Evolutionary conservation across 2,113 vertebrate genomes (phyloP), one percentile per base, ranked within the genome.

Genomic region (Stigmatopora nigra): DNA sequence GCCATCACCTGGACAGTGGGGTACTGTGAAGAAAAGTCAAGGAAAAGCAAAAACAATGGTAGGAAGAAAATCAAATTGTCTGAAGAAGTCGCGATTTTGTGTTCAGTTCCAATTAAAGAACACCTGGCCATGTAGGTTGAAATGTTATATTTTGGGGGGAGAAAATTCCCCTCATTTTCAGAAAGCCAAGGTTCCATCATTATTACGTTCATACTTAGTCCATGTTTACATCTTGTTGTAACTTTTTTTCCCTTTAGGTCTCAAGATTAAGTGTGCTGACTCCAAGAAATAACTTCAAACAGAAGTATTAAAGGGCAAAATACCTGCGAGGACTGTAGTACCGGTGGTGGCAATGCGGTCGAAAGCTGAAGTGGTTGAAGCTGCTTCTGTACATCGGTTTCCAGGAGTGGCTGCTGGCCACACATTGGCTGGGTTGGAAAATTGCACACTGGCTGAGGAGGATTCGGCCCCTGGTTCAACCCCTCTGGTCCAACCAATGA

Each of bases 311-410:
- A 41, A 41, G 4, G 31, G 20, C 11, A n/a, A 25, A 46, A 73
- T 93, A 97, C 95, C 93, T 94, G 92, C 0, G 91, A 52, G 51
- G 86, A 61, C 38, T 89, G 92, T 63, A 79, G 9, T 19, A 36
- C 47, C 45, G 79, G 52, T 46, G 91, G 82, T 7, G 82, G 79
- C 38, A 41, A 8, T 41, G 38, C 9, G 0, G 90, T 70, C 0
- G 92, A 86, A 53, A 92, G 90, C 82, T 93, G 93, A 15, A 92
- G 83, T 36, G 93, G 88, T 38, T 90, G 91, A 19, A 92, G 76
- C 0, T 85, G 81, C 35, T 81, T 83, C 62, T 75, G 72, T 55
- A 67, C 76, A 61, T 73, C 1, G 20, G 70, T 44, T 62, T 78
- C 82, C 47, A 63, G n/a, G 44, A 78, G 14, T 44, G 68, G 12